Evolutionary conservation across 1,140 invertebrate genomes (phyloP), one percentile per base, ranked within the genome.

Genomic region (Galleria mellonella): DNA sequence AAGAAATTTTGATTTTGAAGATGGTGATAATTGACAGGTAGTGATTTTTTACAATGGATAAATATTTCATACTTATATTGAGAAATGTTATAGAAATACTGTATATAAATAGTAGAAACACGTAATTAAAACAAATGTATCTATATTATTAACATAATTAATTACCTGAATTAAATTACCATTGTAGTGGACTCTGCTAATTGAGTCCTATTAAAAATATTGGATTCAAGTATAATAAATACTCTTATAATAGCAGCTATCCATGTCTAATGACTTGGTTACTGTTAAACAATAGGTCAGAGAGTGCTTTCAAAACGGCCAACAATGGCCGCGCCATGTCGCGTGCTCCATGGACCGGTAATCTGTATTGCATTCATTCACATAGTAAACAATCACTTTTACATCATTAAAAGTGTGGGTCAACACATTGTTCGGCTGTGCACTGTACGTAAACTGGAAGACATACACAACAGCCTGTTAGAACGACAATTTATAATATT

Each of bases 311-410:
- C 58, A 62, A 74, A 65, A 65, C 55, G 43, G 43, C 47, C 50
- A 52, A 71, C 65, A 77, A 75, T 70, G 58, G 58, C 62, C 48
- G 54, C 43, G 48, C 48, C 55, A 58, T 59, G 59, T 66, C 57
- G 62, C 60, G 72, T 72, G 61, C 47, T 42, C 51, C 50, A 41
- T 40, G 41, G 32, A 47, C 50, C 62, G 61, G 55, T 58, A 56
- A 57, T 52, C 53, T 28, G 38, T 42, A 47, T 72, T 72, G 57
- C 63, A 52, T 61, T 55, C 57, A 45, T 65, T 74, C 66, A 57
- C 64, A 74, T 64, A 58, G 56, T 72, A 73, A 76, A 79, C 65
- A 76, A 79, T 74, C 55, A 60, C 62, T 67, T 69, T 62, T 61
- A 61, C 53, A 51, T 65, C 49, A 58, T 49, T 57, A 47, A 57